Base-by-base conservation (phyloP, 2,888 invertebrate species). In the Cheilosia urbana region DNA sequence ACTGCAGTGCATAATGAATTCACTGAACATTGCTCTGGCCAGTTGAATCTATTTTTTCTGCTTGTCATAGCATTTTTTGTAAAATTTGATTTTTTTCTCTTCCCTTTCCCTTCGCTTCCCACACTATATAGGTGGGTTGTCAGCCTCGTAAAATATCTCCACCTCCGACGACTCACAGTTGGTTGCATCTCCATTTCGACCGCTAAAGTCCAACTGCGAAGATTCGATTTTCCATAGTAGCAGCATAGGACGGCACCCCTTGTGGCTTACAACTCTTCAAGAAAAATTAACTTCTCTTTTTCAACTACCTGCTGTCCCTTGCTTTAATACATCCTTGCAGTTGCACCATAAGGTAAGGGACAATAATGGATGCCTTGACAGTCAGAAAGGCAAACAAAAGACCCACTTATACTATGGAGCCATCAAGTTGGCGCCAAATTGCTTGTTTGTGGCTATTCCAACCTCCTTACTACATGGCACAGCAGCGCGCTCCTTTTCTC, bases 181-280 rank as follows among this genome's bases (percentile, higher is more conserved):
- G 72, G 45, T 72, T 62, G 53, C 42, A 72, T 62, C 53, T 72
- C 62, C 62, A 62, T 53, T 62, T 72, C 49, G 40, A 66, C 53
- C 66, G 17, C 66, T 42, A 13, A 55, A 68, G 40, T 7, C 17
- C 30, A 37, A 51, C 40, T 37, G 65, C 37, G 11, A 51, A 40
- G 24, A 68, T 55, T 68, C 30, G 55, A 58, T 71, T 71, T 57
- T 34, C 40, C 15, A 49, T 51, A 58, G 30, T 9, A 30, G 30
- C 30, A 30, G 30, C 30, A 7, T 30, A 27, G 24, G 24, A 5
- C 45, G 17, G 7, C 45, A 30, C 19, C 24, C 45, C 47, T 11
- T 21, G 4, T 13, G 2, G 13, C 49, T 4, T 19, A 9, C 11
- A 49, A 49, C 3, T 62, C 13, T 17, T 42, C 4, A 65, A 55